Base-by-base conservation (phyloP, 2,888 invertebrate species). In the Pristionchus arcanus region DNA sequence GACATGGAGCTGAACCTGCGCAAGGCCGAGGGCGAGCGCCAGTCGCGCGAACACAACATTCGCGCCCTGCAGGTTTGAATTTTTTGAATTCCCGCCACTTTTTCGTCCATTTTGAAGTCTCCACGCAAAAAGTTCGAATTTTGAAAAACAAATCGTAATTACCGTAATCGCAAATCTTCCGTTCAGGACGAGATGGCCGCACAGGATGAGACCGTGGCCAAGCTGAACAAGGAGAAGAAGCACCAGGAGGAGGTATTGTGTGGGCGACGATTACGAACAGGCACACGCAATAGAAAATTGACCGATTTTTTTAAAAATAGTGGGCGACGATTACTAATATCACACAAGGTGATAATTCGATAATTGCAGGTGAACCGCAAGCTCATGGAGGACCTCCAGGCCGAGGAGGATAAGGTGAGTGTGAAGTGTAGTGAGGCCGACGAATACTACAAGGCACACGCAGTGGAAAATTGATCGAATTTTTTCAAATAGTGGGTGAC, bases 281-380 rank as follows among this genome's bases (percentile, higher is more conserved):
- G 42, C 92, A 99, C 99, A 96, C 97, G 99, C 95, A 99, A 99
- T 96, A 97, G 98, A 84, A 84, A 25, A 42, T 21, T 49, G 34
- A 25, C 25, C 21, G 25, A 31, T 28, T 31, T 55, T 55, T 42
- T 11, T 49, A 49, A 7, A 87, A 42, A 42, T n/a, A 16, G 34
- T 15, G 59, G 34, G 59, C 25, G 37, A 59, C 37, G 63, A 25
- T 59, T 59, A 19, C 63, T 11, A 21, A 11, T 11, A 49, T 9
- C 42, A 49, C 42, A 49, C 49, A 90, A 11, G 37, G 25, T 63
- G 53, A 49, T 19, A 31, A 28, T 84, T 83, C 66, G 25, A 85
- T 89, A 81, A 21, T 74, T 90, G 77, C 66, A 91, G 91, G 91
- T 93, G 53, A 95, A 95, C 91, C 93, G 95, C 63, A 95, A 95